Conservation (phyloP, 2,797 vertebrate species). For the Melanotaenia maccullochi region DNA sequence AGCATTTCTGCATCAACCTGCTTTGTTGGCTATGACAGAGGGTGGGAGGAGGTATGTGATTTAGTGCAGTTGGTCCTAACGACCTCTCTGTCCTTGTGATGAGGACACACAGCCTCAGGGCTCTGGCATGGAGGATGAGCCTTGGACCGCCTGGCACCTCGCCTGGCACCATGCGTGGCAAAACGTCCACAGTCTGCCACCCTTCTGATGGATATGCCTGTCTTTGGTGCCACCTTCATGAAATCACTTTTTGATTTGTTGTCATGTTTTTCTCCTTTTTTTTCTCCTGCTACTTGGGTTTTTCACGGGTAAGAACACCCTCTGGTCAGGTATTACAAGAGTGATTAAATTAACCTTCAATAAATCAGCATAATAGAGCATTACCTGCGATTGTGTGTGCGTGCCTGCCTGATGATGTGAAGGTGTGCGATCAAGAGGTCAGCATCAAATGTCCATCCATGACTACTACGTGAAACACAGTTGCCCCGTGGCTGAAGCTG, state of each 20-base stretch:
- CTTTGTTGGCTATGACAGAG: constrained; percentile 69
- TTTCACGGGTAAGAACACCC: constrained; percentile 74
- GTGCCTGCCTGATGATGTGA: constrained; percentile 40
- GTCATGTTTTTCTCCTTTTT: constrained; percentile 73
- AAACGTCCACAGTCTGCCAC: constrained; percentile 75
- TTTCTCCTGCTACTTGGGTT: constrained; percentile 55
- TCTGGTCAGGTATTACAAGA: constrained; percentile 77
- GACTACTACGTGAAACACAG: constrained; percentile 56
- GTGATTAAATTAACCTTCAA: constrained; percentile 81
- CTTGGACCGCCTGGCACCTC: constrained; percentile 81
- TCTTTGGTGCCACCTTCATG: constrained; percentile 77
- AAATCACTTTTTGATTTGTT: constrained; percentile 82
- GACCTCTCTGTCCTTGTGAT: constrained; percentile 82
- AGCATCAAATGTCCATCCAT: constrained; percentile 66
- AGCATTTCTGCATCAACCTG: constrained; percentile 68
- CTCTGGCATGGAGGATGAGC: constrained; percentile 80
- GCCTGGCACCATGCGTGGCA: constrained; percentile 78
- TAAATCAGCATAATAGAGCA: constrained; percentile 77
- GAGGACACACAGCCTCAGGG: constrained; percentile 78
- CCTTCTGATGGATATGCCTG: constrained; percentile 76
- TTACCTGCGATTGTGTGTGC: constrained; percentile 65
- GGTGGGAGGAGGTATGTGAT: constrained; percentile 77
- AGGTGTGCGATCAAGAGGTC: constrained; percentile 65
- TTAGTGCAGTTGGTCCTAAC: constrained; percentile 79
- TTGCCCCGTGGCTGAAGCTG: constrained; percentile 74